These are phyloP conservation scores for Beris chalybata DNA, from an alignment of 2,888 invertebrate species.

Conservation along the genomic window DNA sequence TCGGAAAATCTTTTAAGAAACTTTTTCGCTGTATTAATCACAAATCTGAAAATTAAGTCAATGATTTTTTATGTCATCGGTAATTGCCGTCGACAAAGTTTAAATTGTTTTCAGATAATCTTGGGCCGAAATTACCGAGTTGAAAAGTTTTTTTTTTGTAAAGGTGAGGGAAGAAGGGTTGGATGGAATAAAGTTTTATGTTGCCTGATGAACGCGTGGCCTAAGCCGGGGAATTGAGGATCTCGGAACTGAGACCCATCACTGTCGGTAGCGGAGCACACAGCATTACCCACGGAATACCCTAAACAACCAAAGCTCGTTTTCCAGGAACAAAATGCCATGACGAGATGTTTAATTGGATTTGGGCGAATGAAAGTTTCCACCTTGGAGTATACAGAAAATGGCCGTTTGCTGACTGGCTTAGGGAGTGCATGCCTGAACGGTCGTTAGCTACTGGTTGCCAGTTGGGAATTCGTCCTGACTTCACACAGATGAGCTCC, in stretches of 20 bases:
- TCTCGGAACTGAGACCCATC: conserved; percentile 8
- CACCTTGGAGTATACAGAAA: no score
- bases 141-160: neutral
- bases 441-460: no score
- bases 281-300: no score
- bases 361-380: conserved; percentile 19
- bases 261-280: conserved; percentile 5
- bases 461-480: no score
- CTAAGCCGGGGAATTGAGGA: neutral
- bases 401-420: no score
- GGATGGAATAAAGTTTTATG: conserved; percentile 12
- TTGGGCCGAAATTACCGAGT: neutral
- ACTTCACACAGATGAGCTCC: no score
- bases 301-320: conserved; percentile 8
- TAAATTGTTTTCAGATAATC: conserved; percentile 21
- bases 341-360: conserved; percentile 21
- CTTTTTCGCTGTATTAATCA: no score
- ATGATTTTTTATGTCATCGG: conserved; percentile 20
- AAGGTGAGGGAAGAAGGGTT: no score
- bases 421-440: no score
- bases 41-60: conserved; percentile 9
- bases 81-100: conserved; percentile 23
- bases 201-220: neutral
- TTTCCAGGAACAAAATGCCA: conserved; percentile 3
- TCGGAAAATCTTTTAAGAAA: no score